These are phyloP conservation scores for Chaenogobius annularis DNA, from an alignment of 2,113 vertebrate genomes.

Conservation along the genomic window DNA sequence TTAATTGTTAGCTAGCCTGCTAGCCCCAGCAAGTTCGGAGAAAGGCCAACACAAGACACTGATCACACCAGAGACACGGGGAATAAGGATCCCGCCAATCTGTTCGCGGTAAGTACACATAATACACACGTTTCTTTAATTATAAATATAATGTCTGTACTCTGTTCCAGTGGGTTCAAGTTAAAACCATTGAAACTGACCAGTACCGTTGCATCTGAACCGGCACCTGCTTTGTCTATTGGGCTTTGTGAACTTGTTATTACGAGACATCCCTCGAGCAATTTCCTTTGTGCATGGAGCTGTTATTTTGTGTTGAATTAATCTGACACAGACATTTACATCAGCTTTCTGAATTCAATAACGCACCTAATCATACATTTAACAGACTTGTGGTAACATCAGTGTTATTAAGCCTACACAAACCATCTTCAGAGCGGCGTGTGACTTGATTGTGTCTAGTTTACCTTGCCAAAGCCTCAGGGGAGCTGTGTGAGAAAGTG, in stretches of 20 bases:
- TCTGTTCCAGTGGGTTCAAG: neutral
- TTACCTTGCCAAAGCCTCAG: neutral
- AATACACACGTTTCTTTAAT: slow-evolving; percentile 17
- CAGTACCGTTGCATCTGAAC: too few species aligned
- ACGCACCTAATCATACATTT: neutral
- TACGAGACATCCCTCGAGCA: neutral
- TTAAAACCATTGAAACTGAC: neutral
- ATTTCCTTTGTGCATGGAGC: neutral
- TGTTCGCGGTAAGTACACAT: slow-evolving; percentile 51
- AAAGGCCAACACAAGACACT: slow-evolving; percentile 9
- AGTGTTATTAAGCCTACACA: neutral
- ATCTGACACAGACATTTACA: neutral
- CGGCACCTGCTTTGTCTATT: slow-evolving; percentile 48
- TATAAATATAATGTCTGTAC: neutral
- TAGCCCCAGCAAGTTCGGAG: slow-evolving; percentile 52
- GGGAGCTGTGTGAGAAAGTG: slow-evolving; percentile 25
- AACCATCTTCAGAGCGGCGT: neutral
- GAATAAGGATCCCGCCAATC: slow-evolving; percentile 35
- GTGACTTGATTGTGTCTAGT: neutral
- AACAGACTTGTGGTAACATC: too few species aligned
- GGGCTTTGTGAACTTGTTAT: neutral
- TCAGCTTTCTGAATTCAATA: neutral
- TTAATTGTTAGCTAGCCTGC: slow-evolving; percentile 55
- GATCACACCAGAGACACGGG: slow-evolving; percentile 23
- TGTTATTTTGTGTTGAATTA: neutral